Conservation (phyloP, 1,140 invertebrate species). For the Pissodes strobi region DNA sequence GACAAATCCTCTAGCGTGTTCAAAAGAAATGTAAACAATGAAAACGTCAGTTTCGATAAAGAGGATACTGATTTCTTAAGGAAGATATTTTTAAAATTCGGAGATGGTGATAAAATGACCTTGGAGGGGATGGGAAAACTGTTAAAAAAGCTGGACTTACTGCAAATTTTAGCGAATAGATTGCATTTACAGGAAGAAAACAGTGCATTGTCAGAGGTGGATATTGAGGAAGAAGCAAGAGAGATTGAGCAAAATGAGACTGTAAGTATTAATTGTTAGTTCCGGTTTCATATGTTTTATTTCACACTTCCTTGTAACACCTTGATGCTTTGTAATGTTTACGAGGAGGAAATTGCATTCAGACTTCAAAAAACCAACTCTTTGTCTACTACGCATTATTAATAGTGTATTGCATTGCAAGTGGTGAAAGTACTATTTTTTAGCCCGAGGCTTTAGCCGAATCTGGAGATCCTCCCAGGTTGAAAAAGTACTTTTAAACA, state of each 20-base stretch:
- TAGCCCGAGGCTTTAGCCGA: too few species aligned
- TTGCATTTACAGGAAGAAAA: slow-evolving; percentile 53
- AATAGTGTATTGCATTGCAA: too few species aligned
- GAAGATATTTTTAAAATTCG: slow-evolving; percentile 60
- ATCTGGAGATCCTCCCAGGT: too few species aligned
- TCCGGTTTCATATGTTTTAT: too few species aligned
- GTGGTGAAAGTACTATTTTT: too few species aligned
- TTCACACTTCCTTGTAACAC: too few species aligned
- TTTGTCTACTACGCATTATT: too few species aligned
- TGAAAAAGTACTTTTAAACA: too few species aligned
- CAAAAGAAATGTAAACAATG: slow-evolving; percentile 7
- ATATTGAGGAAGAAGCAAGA: slow-evolving; percentile 19
- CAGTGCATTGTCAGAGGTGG: not conserved
- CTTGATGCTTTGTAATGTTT: too few species aligned
- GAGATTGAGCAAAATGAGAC: slow-evolving; percentile 55
- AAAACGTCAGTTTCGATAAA: slow-evolving; percentile 3
- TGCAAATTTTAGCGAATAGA: slow-evolving; percentile 50
- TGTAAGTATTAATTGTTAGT: too few species aligned
- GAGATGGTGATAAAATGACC: slow-evolving; percentile 65
- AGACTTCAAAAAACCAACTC: too few species aligned
- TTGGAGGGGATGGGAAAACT: slow-evolving; percentile 69
- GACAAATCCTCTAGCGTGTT: not conserved
- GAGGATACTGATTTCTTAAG: slow-evolving; percentile 43
- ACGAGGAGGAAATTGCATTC: too few species aligned
- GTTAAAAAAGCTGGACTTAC: slow-evolving; percentile 64